Evolutionary conservation across 1,140 invertebrate genomes (phyloP).

Genomic region (Pseudomyrmex cubaensis): DNA sequence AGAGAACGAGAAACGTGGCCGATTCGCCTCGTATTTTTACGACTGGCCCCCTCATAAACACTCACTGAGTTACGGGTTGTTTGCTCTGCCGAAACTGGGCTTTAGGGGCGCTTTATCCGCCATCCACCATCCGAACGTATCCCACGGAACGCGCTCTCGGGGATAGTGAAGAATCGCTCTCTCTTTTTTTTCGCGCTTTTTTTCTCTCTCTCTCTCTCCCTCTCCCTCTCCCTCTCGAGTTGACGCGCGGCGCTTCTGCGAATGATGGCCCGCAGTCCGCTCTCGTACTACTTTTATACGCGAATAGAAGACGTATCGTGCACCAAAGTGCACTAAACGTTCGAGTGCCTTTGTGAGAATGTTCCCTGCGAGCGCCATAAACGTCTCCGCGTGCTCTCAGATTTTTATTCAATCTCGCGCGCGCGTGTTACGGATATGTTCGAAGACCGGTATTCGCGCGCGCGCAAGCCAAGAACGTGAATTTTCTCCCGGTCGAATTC

Average conservation of each 20-base stretch:
- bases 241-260: conserved; percentile 44
- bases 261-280: conserved; percentile 41
- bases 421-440: neutral
- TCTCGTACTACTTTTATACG: conserved; percentile 32
- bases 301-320: conserved; percentile 39
- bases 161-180: conserved; percentile 45
- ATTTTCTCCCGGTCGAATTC: neutral
- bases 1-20: conserved; percentile 50
- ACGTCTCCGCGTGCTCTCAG: neutral
- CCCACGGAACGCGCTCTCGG: conserved; percentile 46
- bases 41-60: conserved; percentile 82
- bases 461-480: neutral
- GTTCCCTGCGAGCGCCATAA: conserved; percentile 18
- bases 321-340: conserved; percentile 24
- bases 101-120: conserved; percentile 75
- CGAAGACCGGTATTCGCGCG: neutral
- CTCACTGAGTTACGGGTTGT: conserved; percentile 83
- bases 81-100: conserved; percentile 78
- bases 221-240: neutral
- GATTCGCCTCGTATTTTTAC: conserved; percentile 81
- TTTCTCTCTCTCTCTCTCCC: neutral
- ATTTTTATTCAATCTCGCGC: conserved; percentile 14
- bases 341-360: conserved; percentile 21
- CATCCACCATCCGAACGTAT: conserved; percentile 60
- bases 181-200: neutral